Evolutionary conservation across 2,888 invertebrate species (phyloP).

Genomic region (Papilio demoleus): DNA sequence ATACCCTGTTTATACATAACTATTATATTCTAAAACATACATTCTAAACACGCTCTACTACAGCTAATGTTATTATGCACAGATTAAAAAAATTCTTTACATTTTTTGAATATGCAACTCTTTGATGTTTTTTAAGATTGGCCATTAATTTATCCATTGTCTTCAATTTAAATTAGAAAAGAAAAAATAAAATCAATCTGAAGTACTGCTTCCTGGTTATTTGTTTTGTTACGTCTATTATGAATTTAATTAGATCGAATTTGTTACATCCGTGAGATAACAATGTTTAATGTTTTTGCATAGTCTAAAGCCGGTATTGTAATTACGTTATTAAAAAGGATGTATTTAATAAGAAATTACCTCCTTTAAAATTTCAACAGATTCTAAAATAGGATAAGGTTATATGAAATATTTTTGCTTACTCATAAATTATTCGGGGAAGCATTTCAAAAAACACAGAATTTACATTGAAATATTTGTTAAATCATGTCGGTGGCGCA

Average conservation of each 20-base stretch:
- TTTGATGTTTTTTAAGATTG: conserved; percentile 1
- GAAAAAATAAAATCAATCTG: not conserved
- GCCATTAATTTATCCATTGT: not conserved
- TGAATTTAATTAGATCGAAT: conserved; percentile 10
- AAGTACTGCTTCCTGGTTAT: conserved; percentile 2
- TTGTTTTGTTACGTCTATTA: not conserved
- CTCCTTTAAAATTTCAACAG: too few relatives aligned
- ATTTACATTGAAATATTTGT: too few relatives aligned
- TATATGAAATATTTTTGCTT: too few relatives aligned
- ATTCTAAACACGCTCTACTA: not conserved
- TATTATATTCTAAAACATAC: conserved; percentile 6
- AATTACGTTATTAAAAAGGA: too few relatives aligned
- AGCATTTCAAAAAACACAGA: too few relatives aligned
- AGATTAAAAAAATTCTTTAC: conserved; percentile 35
- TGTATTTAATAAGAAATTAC: too few relatives aligned
- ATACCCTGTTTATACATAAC: conserved; percentile 34
- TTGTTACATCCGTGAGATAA: conserved; percentile 4
- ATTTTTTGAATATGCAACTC: conserved; percentile 31
- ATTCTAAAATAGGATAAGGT: too few relatives aligned
- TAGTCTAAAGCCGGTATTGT: not conserved
- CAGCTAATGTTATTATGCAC: conserved; percentile 19
- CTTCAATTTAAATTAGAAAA: not conserved
- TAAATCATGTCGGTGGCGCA: too few relatives aligned
- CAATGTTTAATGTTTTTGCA: not conserved
- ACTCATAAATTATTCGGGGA: too few relatives aligned